A percentile compares a stretch with the other conserved stretches of the same genome.
Conservation (phyloP, 2,888 invertebrate genomes). For the Drosophila ezoana region DNA sequence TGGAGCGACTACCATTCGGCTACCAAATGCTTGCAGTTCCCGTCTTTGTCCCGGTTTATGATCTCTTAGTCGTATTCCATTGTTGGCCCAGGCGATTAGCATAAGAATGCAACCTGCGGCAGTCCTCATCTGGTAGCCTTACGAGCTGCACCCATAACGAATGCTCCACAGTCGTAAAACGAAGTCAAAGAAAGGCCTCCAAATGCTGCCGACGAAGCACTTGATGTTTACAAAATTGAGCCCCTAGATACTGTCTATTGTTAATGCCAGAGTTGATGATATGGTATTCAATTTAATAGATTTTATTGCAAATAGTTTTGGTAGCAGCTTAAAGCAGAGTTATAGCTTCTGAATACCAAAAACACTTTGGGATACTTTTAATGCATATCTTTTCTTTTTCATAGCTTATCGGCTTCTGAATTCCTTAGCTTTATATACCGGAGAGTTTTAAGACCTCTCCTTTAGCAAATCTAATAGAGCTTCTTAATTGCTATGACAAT, state of each 20-base stretch:
- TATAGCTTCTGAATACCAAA: constrained; percentile 63
- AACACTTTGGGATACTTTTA: constrained; percentile 13
- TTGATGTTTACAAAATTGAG: constrained; percentile 38
- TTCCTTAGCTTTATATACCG: neutral
- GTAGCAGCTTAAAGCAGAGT: constrained; percentile 33
- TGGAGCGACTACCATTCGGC: constrained; percentile 51
- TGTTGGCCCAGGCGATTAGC: constrained; percentile 64
- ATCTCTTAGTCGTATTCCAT: constrained; percentile 42
- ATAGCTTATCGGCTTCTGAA: neutral
- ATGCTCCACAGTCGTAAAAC: constrained; percentile 52
- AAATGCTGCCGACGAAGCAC: constrained; percentile 39
- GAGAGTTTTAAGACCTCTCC: too few species aligned
- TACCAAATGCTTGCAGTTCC: constrained; percentile 42
- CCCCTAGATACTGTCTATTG: constrained; percentile 26
- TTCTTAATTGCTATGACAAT: too few species aligned
- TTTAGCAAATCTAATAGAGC: too few species aligned
- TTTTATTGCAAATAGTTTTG: constrained; percentile 76
- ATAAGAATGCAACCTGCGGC: constrained; percentile 75
- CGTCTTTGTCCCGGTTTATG: constrained; percentile 28
- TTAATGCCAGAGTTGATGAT: constrained; percentile 27
- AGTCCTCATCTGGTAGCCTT: constrained; percentile 51
- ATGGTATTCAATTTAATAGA: constrained; percentile 43
- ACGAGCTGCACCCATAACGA: constrained; percentile 55
- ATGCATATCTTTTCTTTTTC: constrained; percentile 4
- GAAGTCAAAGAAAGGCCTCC: constrained; percentile 33